Base-by-base conservation (phyloP, 1,140 invertebrate genomes). In the Trissolcus basalis region DNA sequence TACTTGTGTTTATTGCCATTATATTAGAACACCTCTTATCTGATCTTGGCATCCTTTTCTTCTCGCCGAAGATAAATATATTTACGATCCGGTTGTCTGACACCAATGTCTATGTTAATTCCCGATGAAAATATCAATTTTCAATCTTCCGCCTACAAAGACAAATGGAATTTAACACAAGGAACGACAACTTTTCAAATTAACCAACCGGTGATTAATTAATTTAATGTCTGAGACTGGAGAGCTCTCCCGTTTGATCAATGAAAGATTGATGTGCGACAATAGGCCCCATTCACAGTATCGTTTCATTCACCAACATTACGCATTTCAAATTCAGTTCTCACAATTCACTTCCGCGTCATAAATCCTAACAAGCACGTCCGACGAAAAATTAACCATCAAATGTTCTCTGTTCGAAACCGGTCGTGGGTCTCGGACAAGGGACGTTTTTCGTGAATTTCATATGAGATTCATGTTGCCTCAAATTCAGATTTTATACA, bases 201-300 rank as follows among this genome's bases (percentile, higher is more conserved):
- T 65, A 73, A 65, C 61, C 68, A 39, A 39, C 47, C 58, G 48
- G 33, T 53, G 56, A 74, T 68, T 68, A 68, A 75, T 68, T 75
- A 68, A 55, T 1, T 54, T 59, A 43, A 54, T 14, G 36, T 44
- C 14, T 41, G 44, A 49, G n/a, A n/a, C n/a, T n/a, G n/a, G n/a
- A n/a, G 19, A 27, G 5, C 15, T 32, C 7, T 63, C 63, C 61
- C 14, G 49, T 49, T 63, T 74, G 44, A 68, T 76, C 59, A 69
- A 76, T 76, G 48, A 76, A 75, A 75, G 72, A 76, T 76, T 55
- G 59, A 76, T 76, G 39, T 69, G 69, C 69, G 72, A 54, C 69
- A 76, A 76, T 76, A 49, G 19, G 54, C 54, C 69, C 69, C 65
- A 75, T 75, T 75, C 64, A 75, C 47, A 64, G 6, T 27, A 64